phyloP scores from a whole-genome alignment of 2,888 invertebrate genomes.

The Drosophila gaucha region DNA sequence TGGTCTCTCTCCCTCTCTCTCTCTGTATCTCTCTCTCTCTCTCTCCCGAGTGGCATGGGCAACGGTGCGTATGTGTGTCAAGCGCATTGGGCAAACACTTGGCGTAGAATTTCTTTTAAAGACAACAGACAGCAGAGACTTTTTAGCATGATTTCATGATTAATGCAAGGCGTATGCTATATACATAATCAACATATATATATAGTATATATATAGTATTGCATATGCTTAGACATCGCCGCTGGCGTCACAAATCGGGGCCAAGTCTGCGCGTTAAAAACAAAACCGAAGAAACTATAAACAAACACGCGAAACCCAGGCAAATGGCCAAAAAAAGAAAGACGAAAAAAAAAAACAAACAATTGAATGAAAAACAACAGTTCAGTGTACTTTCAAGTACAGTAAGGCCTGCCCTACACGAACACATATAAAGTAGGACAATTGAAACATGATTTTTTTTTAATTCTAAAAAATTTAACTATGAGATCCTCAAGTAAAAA shows the following conservation, averaged over 20 bases:
- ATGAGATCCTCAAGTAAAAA: too few relatives aligned
- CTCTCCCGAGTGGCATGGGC: slow-evolving; percentile 4
- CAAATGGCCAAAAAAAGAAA: slow-evolving; percentile 34
- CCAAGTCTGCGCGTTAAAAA: slow-evolving; percentile 67
- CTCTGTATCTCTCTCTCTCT: background rate
- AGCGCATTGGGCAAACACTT: slow-evolving; percentile 74
- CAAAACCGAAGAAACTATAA: slow-evolving; percentile 45
- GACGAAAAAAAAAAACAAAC: slow-evolving; percentile 32
- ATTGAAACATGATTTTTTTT: too few relatives aligned
- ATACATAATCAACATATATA: slow-evolving; percentile 21
- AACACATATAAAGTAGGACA: too few relatives aligned
- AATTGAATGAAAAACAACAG: slow-evolving; percentile 50
- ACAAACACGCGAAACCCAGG: slow-evolving; percentile 57
- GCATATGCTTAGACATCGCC: slow-evolving; percentile 53
- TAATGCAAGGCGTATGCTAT: slow-evolving; percentile 61
- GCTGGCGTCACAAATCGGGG: slow-evolving; percentile 64
- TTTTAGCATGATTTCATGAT: slow-evolving; percentile 60
- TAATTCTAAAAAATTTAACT: too few relatives aligned
- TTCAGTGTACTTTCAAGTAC: slow-evolving; percentile 39
- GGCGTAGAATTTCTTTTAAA: slow-evolving; percentile 59
- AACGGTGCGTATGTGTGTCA: slow-evolving; percentile 68
- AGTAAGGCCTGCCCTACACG: background rate
- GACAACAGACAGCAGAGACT: slow-evolving; percentile 15
- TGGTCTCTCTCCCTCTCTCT: too few relatives aligned
- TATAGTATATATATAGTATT: slow-evolving; percentile 7